These are phyloP conservation scores for Hesperophylax magnus DNA, from an alignment of 1,140 invertebrate genomes.

Conservation along the genomic window DNA sequence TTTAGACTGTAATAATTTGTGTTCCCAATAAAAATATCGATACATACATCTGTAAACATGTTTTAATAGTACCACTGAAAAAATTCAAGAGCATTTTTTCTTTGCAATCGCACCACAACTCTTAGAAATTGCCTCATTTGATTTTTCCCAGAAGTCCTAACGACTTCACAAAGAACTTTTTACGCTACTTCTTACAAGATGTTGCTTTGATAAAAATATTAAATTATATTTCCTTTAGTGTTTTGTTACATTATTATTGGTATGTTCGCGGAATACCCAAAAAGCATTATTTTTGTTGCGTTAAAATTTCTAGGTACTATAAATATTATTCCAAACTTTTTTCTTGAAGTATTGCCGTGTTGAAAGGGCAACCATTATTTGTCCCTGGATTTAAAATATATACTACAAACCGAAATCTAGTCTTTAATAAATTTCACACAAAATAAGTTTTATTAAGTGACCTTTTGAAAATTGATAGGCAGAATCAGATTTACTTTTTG, in stretches of 20 bases:
- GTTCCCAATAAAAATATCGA: no score
- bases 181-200: not conserved
- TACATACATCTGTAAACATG: no score
- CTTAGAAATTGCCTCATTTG: not conserved
- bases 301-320: no score
- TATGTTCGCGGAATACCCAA: not conserved
- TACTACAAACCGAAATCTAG: no score
- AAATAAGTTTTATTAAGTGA: no score
- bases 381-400: no score
- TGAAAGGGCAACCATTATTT: not conserved
- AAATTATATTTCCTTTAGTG: conserved; percentile 4
- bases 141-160: not conserved
- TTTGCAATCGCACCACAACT: no score
- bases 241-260: conserved; percentile 24
- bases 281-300: not conserved
- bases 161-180: not conserved
- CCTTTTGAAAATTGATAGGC: no score
- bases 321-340: not conserved
- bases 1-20: no score
- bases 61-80: no score
- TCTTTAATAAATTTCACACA: no score
- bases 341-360: not conserved
- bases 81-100: not conserved
- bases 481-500: no score
- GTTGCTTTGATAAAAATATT: not conserved